Evolutionary conservation across 1,140 invertebrate genomes (phyloP).

Genomic region (Neotoxoptera formosana): DNA sequence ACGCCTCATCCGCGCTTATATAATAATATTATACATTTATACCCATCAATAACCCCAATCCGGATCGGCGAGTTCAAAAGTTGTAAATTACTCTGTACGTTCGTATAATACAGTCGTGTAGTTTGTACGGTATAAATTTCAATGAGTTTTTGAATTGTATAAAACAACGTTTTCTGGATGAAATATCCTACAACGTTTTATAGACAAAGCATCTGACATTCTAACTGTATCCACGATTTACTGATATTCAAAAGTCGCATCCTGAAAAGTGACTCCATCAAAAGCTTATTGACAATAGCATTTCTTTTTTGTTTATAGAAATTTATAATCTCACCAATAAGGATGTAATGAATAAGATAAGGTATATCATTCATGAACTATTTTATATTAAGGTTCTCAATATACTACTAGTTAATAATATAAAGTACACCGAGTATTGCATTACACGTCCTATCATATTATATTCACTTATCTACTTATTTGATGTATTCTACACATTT

Average conservation of each 20-base stretch:
- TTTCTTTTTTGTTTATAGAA: neutral
- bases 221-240: neutral
- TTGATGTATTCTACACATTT: too few species aligned
- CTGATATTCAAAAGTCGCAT: neutral
- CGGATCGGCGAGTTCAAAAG: neutral
- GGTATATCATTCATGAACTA: too few species aligned
- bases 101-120: neutral
- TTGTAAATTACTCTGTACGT: neutral
- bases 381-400: too few species aligned
- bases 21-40: neutral
- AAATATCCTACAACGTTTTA: neutral
- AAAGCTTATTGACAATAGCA: neutral
- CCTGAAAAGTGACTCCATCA: neutral
- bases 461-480: too few species aligned
- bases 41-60: neutral
- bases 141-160: neutral
- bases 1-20: too few species aligned
- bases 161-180: neutral
- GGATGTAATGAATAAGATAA: neutral
- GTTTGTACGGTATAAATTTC: slow-evolving; percentile 4
- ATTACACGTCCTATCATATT: too few species aligned
- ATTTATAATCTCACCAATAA: neutral
- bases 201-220: neutral
- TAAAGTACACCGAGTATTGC: too few species aligned
- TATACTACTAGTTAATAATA: too few species aligned